Conservation (phyloP, 2,797 vertebrate species). For the Siniperca scherzeri region DNA sequence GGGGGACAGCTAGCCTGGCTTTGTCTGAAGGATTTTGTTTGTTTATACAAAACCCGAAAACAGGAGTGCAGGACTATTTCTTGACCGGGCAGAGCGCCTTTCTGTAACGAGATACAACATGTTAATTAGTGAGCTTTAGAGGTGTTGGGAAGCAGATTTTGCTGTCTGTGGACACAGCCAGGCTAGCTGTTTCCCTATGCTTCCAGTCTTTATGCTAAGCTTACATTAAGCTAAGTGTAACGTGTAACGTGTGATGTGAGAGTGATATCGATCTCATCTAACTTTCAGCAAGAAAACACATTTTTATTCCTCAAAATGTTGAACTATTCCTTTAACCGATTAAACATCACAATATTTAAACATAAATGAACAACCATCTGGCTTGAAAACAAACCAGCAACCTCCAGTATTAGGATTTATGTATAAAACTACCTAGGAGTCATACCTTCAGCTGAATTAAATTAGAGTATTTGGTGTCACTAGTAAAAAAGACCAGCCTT, state of each 20-base stretch:
- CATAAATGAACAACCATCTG: constrained; percentile 17
- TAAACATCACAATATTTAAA: constrained; percentile 29
- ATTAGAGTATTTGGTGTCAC: constrained; percentile 62
- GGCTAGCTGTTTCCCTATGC: neutral
- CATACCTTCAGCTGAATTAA: constrained; percentile 56
- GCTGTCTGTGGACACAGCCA: neutral
- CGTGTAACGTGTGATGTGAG: neutral
- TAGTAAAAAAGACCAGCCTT: constrained; percentile 45
- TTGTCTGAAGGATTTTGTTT: neutral
- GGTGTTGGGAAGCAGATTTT: neutral
- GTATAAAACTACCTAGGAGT: constrained; percentile 39
- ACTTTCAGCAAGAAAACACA: neutral
- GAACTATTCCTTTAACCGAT: constrained; percentile 19
- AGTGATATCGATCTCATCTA: neutral
- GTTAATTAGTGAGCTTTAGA: neutral
- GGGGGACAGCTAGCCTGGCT: neutral
- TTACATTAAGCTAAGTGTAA: neutral
- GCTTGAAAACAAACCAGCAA: constrained; percentile 4
- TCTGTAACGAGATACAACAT: neutral
- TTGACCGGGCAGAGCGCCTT: neutral
- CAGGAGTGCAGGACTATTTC: neutral
- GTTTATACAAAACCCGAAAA: neutral
- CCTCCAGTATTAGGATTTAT: constrained; percentile 31
- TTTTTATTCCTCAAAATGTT: neutral
- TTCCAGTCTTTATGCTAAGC: neutral